Conservation (phyloP, 53 echinoderm and acorn worm genomes). For the Paelopatides confundens region DNA sequence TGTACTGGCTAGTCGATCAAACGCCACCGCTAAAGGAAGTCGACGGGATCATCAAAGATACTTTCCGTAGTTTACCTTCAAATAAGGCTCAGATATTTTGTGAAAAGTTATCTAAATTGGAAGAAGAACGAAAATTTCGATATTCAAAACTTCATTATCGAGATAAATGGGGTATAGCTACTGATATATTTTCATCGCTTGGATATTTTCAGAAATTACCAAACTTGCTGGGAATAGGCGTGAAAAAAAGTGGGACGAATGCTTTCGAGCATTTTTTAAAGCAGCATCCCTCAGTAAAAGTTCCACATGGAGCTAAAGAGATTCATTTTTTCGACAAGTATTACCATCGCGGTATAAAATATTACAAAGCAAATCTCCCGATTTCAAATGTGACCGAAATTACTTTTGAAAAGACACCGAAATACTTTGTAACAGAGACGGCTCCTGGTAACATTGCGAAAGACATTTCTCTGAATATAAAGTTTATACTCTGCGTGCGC, state of each 20-base stretch:
- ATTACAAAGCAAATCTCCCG: slow-evolving; percentile 54
- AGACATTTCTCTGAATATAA: slow-evolving; percentile 20
- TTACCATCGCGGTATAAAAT: slow-evolving; percentile 43
- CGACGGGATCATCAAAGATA: not conserved
- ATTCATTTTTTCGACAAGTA: slow-evolving; percentile 53
- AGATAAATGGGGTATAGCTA: not conserved
- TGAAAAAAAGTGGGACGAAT: slow-evolving; percentile 52
- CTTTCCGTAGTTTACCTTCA: not conserved
- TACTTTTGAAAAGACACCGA: slow-evolving; percentile 51
- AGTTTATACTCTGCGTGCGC: slow-evolving; percentile 47
- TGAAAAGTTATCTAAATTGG: not conserved
- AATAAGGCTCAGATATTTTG: not conserved
- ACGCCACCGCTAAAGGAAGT: not conserved
- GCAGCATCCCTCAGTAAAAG: slow-evolving; percentile 53
- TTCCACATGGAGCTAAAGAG: slow-evolving; percentile 10
- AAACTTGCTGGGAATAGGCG: slow-evolving; percentile 57
- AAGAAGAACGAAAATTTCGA: not conserved
- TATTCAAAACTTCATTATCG: not conserved
- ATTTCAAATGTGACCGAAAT: slow-evolving; percentile 29
- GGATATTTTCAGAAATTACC: slow-evolving; percentile 57
- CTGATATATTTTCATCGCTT: not conserved
- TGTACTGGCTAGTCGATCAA: no score
- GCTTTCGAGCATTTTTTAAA: slow-evolving; percentile 38
- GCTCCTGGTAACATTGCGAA: slow-evolving; percentile 29
- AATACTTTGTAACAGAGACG: slow-evolving; percentile 32